Evolutionary conservation across 2,797 vertebrate species (phyloP), one percentile per base, ranked within the genome.

Genomic region (Bradypodion pumilum): DNA sequence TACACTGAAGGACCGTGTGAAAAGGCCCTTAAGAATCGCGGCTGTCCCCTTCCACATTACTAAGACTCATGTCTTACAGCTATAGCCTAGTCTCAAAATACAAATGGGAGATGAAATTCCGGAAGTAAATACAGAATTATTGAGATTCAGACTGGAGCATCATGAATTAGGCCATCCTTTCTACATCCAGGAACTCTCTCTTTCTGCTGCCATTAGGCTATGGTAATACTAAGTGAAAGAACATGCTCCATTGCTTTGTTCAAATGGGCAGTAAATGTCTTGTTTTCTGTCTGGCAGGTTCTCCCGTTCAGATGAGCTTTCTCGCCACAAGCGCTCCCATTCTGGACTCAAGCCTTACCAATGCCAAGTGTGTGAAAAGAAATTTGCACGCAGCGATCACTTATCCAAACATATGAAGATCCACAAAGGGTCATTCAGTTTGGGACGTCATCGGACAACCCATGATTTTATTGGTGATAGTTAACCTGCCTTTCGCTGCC

Each of bases 311-410:
- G 91, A 93, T 4, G 95, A 95, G 72, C 95, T 96, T 23, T 91
- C 37, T 35, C 89, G 94, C 10, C 95, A 96, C 91, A 93, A 87
- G 66, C 94, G 88, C 32, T 96, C 85, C 40, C 96, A 96, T 89
- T 95, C 84, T 0, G 93, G 94, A 0, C 35, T 94, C 29, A 93
- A 90, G 65, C 95, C 95, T 1, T 94, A 95, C 88, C 70, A 40
- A 13, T 96, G 95, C 59, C 1, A 60, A 0, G 25, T 86, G 40
- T 96, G 95, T 1, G 1, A 80, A 74, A 95, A 83, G 91, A 90
- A 1, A 49, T 96, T 95, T 89, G 87, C 94, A 52, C 81, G 93
- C 84, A 89, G 93, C 0, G 94, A 96, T 90, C 95, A 96, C 59
- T 49, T 96, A 23, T 92, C 80, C 87, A 93, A 93, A 66, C 95